Evolutionary conservation across 2,113 vertebrate genomes (phyloP), one percentile per base, ranked within the genome.

Genomic region (Nesoenas mayeri): DNA sequence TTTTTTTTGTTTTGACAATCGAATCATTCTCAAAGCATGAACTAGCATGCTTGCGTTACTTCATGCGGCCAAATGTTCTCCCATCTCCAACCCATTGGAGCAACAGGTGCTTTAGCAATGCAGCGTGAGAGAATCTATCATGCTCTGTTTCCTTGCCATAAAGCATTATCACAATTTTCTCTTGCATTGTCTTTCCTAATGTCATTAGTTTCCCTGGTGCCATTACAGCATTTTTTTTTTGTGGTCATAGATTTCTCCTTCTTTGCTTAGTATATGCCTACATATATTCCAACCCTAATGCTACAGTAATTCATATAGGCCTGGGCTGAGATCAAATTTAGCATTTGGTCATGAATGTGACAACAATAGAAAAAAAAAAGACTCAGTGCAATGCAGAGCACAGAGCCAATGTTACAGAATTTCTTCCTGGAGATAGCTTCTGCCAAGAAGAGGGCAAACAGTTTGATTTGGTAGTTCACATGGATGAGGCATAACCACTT

Each of bases 391-490:
- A 93, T 14, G 32, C 32, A 53, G 10, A 47, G 44, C 11, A 73
- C 31, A 71, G 54, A 77, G 21, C 22, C 19, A 26, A 16, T 0
- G 5, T 21, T 42, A 32, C 0, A 66, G 47, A 71, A 71, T 62
- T 88, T 70, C 54, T 11, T 77, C 47, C 47, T 31, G 38, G 44
- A 75, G 57, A 50, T 38, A 67, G 36, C 15, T 77, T 71, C n/a
- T 73, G 14, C 40, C 42, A 36, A 28, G 58, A 79, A 65, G 54
- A 56, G 16, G 16, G 29, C 24, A 92, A 64, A 86, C 3, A 10
- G 50, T n/a, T n/a, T 25, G 12, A 31, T 53, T 48, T 64, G 29
- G 51, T 40, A 60, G 21, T 32, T 74, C 0, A 0, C 2, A 4
- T 31, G 61, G 29, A 56, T 17, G 19, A 85, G 34, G 65, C 32